Base-by-base conservation (phyloP, 2,797 vertebrate genomes). In the Parambassis ranga region DNA sequence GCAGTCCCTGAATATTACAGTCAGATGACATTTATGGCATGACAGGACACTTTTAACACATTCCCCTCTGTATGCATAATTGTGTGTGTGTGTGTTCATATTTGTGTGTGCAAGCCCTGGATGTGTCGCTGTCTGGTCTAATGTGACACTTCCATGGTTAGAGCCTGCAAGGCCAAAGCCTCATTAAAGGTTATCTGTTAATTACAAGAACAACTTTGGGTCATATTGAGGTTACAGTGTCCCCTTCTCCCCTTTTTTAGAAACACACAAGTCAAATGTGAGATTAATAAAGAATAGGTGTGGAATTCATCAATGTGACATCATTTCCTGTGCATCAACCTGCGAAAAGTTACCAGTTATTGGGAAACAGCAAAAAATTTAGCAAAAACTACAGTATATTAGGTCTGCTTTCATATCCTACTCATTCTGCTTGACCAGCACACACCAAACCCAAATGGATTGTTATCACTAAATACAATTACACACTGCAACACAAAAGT, bases 151-250 rank as follows among this genome's bases (percentile, higher is more conserved):
- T 90, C 58, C 56, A 61, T 79, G 65, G 78, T 84, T 77, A 80
- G 74, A 44, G 75, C 80, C 68, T 75, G 77, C 38, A 61, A 84
- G 80, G 77, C 47, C 60, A 66, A 68, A 59, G 84, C 61, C 88
- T 91, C 81, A 90, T 92, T 91, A 92, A 93, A 93, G 92, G 92
- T 92, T 88, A 92, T 91, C 86, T 85, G 83, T 90, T 93, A 92
- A 94, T 93, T 92, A 91, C 60, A 30, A 70, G 75, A 79, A 92
- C 84, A 90, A 82, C 72, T 79, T 41, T 38, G 44, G 83, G 85
- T 84, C 74, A 81, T 14, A 44, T 19, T 1, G 26, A 69, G 77
- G 78, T 82, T 70, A 86, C 49, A 48, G 26, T 79, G 66, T 47
- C 58, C 50, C 41, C 35, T 28, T 53, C 52, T 44, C 59, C 38